Evolutionary conservation across 2,888 invertebrate species (phyloP).

Genomic region (Plebejus argus): DNA sequence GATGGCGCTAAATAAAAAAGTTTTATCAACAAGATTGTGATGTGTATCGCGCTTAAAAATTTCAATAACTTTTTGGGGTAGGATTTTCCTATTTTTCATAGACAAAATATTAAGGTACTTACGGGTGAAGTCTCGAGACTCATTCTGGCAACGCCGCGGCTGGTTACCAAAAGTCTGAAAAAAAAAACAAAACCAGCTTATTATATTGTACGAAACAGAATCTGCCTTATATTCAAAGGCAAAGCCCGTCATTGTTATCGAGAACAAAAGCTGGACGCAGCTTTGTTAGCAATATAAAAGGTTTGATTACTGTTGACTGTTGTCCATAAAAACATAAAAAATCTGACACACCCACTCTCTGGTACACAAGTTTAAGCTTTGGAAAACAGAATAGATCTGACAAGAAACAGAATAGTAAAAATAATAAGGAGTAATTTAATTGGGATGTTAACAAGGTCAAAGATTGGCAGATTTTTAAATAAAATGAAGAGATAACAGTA

Average conservation of each 20-base stretch:
- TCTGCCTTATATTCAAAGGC: slow-evolving; percentile 37
- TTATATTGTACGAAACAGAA: slow-evolving; percentile 32
- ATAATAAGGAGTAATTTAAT: no score
- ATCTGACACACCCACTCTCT: slow-evolving; percentile 5
- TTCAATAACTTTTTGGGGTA: not conserved
- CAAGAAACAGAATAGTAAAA: not conserved
- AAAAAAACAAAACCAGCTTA: slow-evolving; percentile 37
- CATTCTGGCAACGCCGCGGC: slow-evolving; percentile 54
- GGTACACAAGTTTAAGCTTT: not conserved
- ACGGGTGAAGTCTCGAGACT: slow-evolving; percentile 68
- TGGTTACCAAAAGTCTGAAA: slow-evolving; percentile 45
- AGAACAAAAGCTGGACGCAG: slow-evolving; percentile 43
- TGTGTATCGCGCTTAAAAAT: slow-evolving; percentile 44
- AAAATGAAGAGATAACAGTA: no score
- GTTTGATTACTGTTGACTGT: slow-evolving; percentile 39
- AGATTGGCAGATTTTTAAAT: no score
- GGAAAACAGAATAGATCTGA: not conserved
- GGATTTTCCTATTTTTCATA: slow-evolving; percentile 19
- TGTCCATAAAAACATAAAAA: slow-evolving; percentile 39
- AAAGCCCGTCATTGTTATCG: slow-evolving; percentile 41
- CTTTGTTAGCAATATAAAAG: slow-evolving; percentile 42
- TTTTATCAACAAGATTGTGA: slow-evolving; percentile 51
- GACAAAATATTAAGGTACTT: slow-evolving; percentile 51
- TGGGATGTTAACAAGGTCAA: no score
- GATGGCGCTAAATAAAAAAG: slow-evolving; percentile 56